Percentiles rank a stretch among this genome's conserved stretches.
phyloP scores from a whole-genome alignment of 2,888 invertebrate genomes.

The Euclidia mi region DNA sequence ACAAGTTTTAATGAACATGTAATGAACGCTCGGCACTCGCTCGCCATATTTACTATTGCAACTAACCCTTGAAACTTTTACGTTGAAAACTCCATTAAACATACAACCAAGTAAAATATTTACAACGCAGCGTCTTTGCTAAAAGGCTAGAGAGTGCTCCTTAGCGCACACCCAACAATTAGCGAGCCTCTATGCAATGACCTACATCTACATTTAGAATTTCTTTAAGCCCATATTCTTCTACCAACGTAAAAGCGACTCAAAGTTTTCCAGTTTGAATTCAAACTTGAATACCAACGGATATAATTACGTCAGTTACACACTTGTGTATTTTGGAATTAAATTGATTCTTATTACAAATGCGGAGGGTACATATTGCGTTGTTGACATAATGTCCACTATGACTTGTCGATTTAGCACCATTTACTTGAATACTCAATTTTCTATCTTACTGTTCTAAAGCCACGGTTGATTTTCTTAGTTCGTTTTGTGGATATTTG shows the following conservation, averaged over 20 bases:
- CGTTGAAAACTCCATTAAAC: conserved; percentile 35
- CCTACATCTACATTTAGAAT: conserved; percentile 72
- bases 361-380: conserved; percentile 42
- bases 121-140: conserved; percentile 49
- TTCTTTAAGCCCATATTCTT: conserved; percentile 34
- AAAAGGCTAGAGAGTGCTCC: conserved; percentile 63
- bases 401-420: conserved; percentile 52
- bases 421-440: conserved; percentile 15
- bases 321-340: conserved; percentile 16
- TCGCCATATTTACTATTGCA: conserved; percentile 24
- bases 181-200: conserved; percentile 66
- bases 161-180: conserved; percentile 71
- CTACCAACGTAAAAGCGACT: conserved; percentile 18
- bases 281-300: conserved; percentile 17
- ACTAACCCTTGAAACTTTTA: conserved; percentile 28
- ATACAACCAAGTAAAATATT: conserved; percentile 51
- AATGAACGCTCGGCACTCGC: neutral
- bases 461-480: conserved; percentile 23
- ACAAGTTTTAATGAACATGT: conserved; percentile 5
- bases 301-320: conserved; percentile 36
- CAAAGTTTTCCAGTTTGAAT: neutral
- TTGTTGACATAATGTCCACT: conserved; percentile 22
- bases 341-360: conserved; percentile 49
- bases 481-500: conserved; percentile 34
- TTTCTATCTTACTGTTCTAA: conserved; percentile 6